Percentiles rank a stretch among this genome's conserved stretches.
These are phyloP conservation scores for Morinoia aosen DNA, from an alignment of 2,888 invertebrate species.

Conservation along the genomic window DNA sequence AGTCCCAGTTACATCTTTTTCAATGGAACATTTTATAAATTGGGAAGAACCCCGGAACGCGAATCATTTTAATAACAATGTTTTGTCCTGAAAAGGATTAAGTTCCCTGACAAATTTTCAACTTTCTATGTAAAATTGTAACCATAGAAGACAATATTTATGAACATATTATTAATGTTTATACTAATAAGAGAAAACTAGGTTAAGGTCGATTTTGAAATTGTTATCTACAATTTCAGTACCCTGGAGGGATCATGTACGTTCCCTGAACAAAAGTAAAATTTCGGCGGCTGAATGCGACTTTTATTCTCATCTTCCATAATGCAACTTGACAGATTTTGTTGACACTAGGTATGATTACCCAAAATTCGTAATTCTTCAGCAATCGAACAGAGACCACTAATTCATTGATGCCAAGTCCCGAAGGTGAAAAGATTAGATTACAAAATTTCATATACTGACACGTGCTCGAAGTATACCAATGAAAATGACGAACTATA, in stretches of 20 bases:
- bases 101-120: no score
- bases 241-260: not conserved
- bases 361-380: not conserved
- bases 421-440: not conserved
- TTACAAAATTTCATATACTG: not conserved
- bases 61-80: no score
- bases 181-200: not conserved
- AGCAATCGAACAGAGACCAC: not conserved
- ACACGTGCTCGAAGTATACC: not conserved
- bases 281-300: not conserved
- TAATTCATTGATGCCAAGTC: not conserved
- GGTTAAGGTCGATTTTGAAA: not conserved
- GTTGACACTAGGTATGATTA: not conserved
- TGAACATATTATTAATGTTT: not conserved
- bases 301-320: not conserved
- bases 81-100: no score
- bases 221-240: not conserved
- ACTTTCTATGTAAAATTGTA: no score
- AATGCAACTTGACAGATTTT: not conserved
- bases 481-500: not conserved
- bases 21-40: no score
- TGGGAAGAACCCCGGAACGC: no score
- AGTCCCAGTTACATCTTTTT: no score
- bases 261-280: not conserved
- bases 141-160: not conserved